Evolutionary conservation across 23 tunicate genomes (phyloP).

Genomic region (Clavelina lepadiformis): DNA sequence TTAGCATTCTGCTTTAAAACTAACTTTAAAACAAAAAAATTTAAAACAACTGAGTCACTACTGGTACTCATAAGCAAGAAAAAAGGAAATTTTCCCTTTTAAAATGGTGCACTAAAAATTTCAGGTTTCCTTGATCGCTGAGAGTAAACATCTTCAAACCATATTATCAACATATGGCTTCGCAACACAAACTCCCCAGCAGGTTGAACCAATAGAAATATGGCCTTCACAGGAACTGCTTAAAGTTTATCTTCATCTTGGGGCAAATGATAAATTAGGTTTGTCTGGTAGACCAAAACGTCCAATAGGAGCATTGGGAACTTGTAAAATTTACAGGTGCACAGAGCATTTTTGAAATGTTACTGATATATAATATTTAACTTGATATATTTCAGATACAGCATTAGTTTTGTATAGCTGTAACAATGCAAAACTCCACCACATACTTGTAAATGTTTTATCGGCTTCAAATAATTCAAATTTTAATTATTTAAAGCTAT

Average conservation of each 20-base stretch:
- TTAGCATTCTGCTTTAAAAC: too few species aligned
- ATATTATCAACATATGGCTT: slow-evolving; percentile 79
- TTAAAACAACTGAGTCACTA: not conserved
- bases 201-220: slow-evolving; percentile 86
- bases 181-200: slow-evolving; percentile 69
- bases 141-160: slow-evolving; percentile 65
- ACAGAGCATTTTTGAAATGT: too few species aligned
- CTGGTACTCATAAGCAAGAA: not conserved
- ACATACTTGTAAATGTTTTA: too few species aligned
- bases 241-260: slow-evolving; percentile 73
- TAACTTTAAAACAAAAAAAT: not conserved
- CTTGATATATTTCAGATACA: too few species aligned
- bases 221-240: slow-evolving; percentile 95
- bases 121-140: slow-evolving; percentile 74
- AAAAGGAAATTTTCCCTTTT: not conserved
- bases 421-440: too few species aligned
- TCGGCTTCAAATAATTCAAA: too few species aligned
- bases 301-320: slow-evolving; percentile 88
- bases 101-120: not conserved
- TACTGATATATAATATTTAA: too few species aligned
- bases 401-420: too few species aligned
- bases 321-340: slow-evolving; percentile 83
- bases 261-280: slow-evolving; percentile 53
- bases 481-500: too few species aligned
- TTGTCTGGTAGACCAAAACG: slow-evolving; percentile 90